Evolutionary conservation across 2,113 vertebrate genomes (phyloP).

Genomic region (Phaethornis superciliosus): DNA sequence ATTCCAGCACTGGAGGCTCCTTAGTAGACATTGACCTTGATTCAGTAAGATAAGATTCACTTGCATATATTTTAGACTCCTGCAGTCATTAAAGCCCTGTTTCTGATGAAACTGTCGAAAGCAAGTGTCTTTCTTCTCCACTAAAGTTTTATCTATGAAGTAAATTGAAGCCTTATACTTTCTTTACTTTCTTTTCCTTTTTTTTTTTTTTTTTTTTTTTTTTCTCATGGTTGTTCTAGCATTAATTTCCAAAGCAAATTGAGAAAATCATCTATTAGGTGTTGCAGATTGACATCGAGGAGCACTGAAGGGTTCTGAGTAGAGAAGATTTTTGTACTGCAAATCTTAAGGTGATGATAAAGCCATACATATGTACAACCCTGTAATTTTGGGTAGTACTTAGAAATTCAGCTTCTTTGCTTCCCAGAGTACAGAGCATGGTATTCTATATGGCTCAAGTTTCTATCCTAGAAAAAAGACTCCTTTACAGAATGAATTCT

Average conservation of each 20-base stretch:
- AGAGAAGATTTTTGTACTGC: background rate
- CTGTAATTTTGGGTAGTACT: background rate
- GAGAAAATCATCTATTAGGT: background rate
- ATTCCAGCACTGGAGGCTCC: background rate
- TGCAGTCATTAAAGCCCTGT: background rate
- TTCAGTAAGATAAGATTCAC: background rate
- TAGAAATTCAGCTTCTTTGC: background rate
- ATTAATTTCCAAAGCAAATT: background rate
- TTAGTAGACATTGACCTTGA: background rate
- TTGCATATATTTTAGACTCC: background rate
- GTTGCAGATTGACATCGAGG: background rate
- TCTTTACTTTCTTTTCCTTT: too few relatives aligned
- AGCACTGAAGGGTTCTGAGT: background rate
- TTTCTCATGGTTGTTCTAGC: background rate
- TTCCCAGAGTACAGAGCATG: background rate
- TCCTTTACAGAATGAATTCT: background rate
- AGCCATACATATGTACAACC: background rate
- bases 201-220: too few relatives aligned
- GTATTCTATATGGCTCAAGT: background rate
- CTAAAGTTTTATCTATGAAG: background rate
- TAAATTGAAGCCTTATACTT: background rate
- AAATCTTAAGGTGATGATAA: background rate
- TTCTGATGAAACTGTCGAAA: background rate
- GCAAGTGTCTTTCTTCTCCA: background rate
- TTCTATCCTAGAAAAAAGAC: background rate